Percentiles rank a stretch among this genome's conserved stretches.
phyloP scores from a whole-genome alignment of 2,113 vertebrate species.

The Ctenodactylus gundi region DNA sequence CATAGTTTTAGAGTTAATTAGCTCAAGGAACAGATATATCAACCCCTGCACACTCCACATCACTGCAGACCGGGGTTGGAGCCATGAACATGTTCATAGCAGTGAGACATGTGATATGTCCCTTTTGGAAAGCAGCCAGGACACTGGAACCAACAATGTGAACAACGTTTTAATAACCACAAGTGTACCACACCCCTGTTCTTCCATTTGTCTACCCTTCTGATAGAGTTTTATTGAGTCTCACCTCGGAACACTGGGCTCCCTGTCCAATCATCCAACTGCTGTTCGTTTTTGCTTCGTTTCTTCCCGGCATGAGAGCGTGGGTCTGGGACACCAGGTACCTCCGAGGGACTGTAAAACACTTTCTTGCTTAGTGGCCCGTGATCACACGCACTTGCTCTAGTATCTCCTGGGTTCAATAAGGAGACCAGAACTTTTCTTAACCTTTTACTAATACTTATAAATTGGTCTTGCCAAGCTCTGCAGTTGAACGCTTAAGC shows the following conservation, averaged over 20 bases:
- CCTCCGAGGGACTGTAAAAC: not conserved
- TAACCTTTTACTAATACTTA: constrained; percentile 14
- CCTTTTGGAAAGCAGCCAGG: not conserved
- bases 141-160: not conserved
- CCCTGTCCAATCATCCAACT: not conserved
- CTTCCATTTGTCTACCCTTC: not conserved
- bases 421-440: constrained; percentile 25
- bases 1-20: not conserved
- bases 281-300: not conserved
- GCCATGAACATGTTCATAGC: not conserved
- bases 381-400: not conserved
- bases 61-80: not conserved
- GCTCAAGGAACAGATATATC: not conserved
- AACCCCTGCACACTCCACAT: not conserved
- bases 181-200: not conserved
- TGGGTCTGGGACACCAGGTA: accelerated
- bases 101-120: not conserved
- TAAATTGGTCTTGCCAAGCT: constrained; percentile 22
- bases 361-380: not conserved
- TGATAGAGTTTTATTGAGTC: not conserved
- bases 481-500: not conserved
- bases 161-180: not conserved
- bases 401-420: constrained; percentile 45
- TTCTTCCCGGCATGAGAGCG: not conserved
- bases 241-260: not conserved